phyloP scores from a whole-genome alignment of 2,113 vertebrate species.

The Hypanus sabinus region DNA sequence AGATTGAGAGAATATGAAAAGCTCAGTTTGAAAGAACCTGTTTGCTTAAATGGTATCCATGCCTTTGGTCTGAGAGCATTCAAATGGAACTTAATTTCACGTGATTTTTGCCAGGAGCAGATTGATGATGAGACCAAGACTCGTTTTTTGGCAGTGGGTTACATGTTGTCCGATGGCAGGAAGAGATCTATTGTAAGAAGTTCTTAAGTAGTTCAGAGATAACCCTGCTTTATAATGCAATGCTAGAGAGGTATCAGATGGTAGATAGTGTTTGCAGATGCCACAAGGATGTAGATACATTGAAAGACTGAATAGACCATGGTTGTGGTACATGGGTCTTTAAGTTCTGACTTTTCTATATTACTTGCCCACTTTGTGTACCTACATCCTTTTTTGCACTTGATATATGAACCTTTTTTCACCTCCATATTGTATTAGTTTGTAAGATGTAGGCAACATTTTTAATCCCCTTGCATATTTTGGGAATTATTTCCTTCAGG shows the following conservation, averaged over 20 bases:
- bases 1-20: background rate
- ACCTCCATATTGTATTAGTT: no score
- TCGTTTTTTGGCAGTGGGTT: no score
- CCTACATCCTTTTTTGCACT: no score
- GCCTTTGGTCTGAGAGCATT: no score
- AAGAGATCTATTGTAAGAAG: background rate
- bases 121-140: background rate
- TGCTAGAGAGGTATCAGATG: background rate
- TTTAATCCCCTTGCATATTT: slow-evolving; percentile 7
- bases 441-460: background rate
- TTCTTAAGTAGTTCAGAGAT: background rate
- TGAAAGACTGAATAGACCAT: background rate
- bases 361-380: background rate
- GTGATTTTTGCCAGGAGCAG: background rate
- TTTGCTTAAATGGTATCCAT: no score
- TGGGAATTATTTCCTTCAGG: background rate
- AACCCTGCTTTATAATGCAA: background rate
- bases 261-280: background rate
- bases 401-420: no score
- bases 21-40: background rate
- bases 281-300: background rate
- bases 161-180: background rate
- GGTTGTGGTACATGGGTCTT: background rate
- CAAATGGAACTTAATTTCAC: background rate
- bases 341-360: background rate